These are phyloP conservation scores for Muscicapa adusta DNA, from an alignment of 2,113 vertebrate species.

Conservation along the genomic window DNA sequence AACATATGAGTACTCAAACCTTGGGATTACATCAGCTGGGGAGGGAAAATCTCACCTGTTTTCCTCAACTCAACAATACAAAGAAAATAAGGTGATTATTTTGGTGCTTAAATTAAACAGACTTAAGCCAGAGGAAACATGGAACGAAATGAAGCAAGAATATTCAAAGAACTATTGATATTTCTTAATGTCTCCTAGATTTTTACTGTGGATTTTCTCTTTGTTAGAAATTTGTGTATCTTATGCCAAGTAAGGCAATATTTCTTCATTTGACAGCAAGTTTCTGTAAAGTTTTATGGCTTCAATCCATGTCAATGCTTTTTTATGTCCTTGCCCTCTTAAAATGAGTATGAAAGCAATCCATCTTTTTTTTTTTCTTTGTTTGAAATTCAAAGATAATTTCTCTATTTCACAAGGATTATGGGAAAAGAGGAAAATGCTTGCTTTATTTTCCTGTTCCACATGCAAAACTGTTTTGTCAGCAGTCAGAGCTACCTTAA, in stretches of 20 bases:
- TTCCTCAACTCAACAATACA: background rate
- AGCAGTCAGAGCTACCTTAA: background rate
- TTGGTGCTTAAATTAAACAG: background rate
- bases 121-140: background rate
- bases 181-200: background rate
- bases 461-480: background rate
- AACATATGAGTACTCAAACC: rapidly evolving
- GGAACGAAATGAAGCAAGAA: background rate
- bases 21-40: background rate
- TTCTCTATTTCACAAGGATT: background rate
- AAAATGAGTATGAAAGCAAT: background rate
- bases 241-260: background rate
- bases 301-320: background rate
- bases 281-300: background rate
- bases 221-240: background rate
- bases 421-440: background rate
- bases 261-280: background rate
- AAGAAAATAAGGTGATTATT: background rate
- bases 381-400: background rate
- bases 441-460: background rate
- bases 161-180: background rate
- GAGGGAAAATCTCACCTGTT: background rate
- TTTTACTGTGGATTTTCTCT: background rate
- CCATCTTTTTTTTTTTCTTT: background rate
- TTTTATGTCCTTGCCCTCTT: background rate